A percentile compares a stretch with the other conserved stretches of the same genome.
Evolutionary conservation across 2,797 vertebrate species (phyloP).

Genomic region (Notoglanidium macrostoma): DNA sequence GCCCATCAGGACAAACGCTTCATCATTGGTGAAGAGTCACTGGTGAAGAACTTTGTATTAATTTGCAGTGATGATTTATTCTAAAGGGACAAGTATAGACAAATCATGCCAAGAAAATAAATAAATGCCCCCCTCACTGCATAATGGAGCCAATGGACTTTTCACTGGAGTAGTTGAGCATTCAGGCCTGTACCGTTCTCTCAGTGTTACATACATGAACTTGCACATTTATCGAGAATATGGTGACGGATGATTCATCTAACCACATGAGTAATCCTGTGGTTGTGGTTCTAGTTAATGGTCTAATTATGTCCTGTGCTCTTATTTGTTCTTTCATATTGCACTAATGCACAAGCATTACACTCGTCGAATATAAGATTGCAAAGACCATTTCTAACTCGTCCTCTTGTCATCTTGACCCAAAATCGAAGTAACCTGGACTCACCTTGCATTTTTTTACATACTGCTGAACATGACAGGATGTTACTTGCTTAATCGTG

Average conservation of each 20-base stretch:
- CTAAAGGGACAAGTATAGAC: too few relatives aligned
- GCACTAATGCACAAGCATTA: background rate
- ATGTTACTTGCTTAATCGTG: background rate
- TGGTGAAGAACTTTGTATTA: background rate
- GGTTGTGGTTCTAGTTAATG: background rate
- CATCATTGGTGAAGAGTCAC: background rate
- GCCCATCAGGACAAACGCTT: background rate
- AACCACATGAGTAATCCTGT: background rate
- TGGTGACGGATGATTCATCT: background rate
- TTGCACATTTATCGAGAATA: background rate
- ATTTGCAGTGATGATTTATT: background rate
- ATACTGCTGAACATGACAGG: background rate
- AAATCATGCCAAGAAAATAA: background rate
- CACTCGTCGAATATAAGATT: too few relatives aligned
- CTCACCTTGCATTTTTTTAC: background rate
- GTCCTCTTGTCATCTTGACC: background rate
- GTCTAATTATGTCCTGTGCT: background rate
- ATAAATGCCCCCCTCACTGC: background rate
- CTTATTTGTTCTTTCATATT: background rate
- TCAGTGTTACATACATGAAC: background rate
- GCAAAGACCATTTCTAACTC: background rate
- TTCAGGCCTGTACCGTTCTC: background rate
- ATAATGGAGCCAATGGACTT: background rate
- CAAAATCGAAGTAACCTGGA: background rate
- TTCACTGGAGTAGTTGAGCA: background rate